Conservation (phyloP, 2,888 invertebrate species). For the Dasypogon diadema region DNA sequence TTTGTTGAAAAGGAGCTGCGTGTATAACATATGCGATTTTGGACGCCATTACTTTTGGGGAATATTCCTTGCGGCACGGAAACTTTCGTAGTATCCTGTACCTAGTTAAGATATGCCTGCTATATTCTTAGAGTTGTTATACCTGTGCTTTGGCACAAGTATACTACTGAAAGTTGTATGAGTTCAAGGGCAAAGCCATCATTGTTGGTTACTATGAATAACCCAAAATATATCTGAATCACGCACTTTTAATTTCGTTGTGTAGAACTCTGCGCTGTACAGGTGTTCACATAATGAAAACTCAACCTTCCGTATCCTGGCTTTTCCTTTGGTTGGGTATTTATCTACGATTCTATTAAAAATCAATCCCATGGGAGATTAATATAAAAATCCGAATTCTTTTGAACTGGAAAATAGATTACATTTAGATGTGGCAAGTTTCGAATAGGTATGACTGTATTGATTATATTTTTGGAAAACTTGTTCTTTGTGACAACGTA, state of each 20-base stretch:
- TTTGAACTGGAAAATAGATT: too few relatives aligned
- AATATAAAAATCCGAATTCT: too few relatives aligned
- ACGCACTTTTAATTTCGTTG: constrained; percentile 7
- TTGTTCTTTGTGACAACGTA: too few relatives aligned
- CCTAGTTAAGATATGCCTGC: not conserved
- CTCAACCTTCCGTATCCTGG: too few relatives aligned
- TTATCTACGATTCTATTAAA: too few relatives aligned
- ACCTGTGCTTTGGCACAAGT: not conserved
- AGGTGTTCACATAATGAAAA: constrained; percentile 17
- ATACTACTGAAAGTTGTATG: not conserved
- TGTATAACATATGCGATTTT: constrained; percentile 22
- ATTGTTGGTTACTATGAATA: constrained; percentile 21
- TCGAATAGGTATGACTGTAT: too few relatives aligned
- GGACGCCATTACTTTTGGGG: not conserved
- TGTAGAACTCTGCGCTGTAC: not conserved
- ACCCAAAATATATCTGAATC: constrained; percentile 17
- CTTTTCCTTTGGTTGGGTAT: too few relatives aligned
- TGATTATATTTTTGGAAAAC: too few relatives aligned
- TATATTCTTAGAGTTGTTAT: not conserved
- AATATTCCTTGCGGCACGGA: constrained; percentile 21
- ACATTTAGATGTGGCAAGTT: too few relatives aligned
- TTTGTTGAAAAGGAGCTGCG: not conserved
- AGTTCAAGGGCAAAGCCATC: constrained; percentile 10
- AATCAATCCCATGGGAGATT: too few relatives aligned
- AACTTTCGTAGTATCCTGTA: not conserved